Percentiles rank a stretch among this genome's conserved stretches.
phyloP scores from a whole-genome alignment of 1,140 invertebrate species.

The Plectrocnemia conspersa region DNA sequence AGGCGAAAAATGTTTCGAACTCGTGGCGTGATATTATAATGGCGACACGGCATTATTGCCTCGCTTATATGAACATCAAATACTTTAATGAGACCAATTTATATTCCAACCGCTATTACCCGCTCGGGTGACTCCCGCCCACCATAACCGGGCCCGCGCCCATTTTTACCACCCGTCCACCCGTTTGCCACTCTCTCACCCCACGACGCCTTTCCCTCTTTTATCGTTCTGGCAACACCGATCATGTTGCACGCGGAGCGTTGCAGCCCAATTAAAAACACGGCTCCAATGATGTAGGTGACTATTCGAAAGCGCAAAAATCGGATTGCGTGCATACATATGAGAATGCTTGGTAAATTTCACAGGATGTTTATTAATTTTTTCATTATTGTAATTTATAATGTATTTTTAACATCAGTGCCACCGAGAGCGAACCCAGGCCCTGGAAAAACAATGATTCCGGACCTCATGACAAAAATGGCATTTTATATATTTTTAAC shows the following conservation, averaged over 20 bases:
- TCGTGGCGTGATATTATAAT: conserved; percentile 17
- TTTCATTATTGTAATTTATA: too few species aligned
- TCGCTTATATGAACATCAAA: conserved; percentile 25
- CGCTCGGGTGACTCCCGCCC: conserved; percentile 1
- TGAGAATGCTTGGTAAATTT: not conserved
- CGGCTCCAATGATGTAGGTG: not conserved
- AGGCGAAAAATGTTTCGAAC: conserved; percentile 4
- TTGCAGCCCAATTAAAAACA: not conserved
- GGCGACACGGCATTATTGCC: conserved; percentile 24
- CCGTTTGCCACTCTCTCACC: not conserved
- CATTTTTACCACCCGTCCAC: not conserved
- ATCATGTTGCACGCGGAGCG: conserved; percentile 1
- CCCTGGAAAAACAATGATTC: too few species aligned
- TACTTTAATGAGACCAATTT: conserved; percentile 33
- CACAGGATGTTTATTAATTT: too few species aligned
- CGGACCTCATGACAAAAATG: too few species aligned
- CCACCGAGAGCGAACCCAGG: too few species aligned
- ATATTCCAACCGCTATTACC: conserved; percentile 31
- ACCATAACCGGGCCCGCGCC: not conserved
- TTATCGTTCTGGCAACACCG: conserved; percentile 4
- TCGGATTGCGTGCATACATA: not conserved
- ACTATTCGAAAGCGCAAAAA: not conserved
- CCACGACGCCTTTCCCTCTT: not conserved
- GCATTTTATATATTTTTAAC: too few species aligned
- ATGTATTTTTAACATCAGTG: too few species aligned